Base-by-base conservation (phyloP, 2,113 vertebrate genomes). In the Synodontis membranacea region DNA sequence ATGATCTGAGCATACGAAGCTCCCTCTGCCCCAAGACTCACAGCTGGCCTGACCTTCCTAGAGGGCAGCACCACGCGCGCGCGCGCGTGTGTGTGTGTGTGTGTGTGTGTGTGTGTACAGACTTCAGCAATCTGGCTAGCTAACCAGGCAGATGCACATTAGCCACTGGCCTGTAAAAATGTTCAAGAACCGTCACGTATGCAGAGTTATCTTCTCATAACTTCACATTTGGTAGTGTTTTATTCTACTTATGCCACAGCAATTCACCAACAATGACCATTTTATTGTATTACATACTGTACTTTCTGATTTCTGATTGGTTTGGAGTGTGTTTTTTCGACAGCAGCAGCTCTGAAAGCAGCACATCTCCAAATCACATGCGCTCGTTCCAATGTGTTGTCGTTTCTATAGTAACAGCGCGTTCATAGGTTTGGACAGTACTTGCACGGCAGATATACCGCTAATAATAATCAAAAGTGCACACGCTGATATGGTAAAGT, bases 101-200 rank as follows among this genome's bases (percentile, higher is more conserved):
- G 58, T 81, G 80, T 66, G 28, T 66, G 66, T 75, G 54, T 66
- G 52, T 64, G 21, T n/a, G 25, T 42, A 39, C 42, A 70, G 10
- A 70, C 80, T 82, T 84, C 78, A 64, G 75, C 82, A 78, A 31
- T 84, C 74, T 66, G 85, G 75, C 34, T 19, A n/a, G 12, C 48
- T 44, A 66, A 85, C 72, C 44, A 54, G 64, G 76, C 80, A 88
- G 89, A 86, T 89, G 84, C 84, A 86, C 64, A 83, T 86, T 79
- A 76, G 76, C 58, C 83, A 31, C 31, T 81, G 58, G 81, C 70
- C 85, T 83, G 82, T 84, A 79, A 76, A 84, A 74, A 2, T 52
- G 60, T 79, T 86, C 76, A 78, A 88, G 70, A 70, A 82, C 25
- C 70, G 66, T 78, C 82, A 72, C n/a, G n/a, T n/a, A n/a, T 42